Evolutionary conservation across 2,888 invertebrate species (phyloP), one percentile per base, ranked within the genome.

Genomic region (Diarsia mendica): DNA sequence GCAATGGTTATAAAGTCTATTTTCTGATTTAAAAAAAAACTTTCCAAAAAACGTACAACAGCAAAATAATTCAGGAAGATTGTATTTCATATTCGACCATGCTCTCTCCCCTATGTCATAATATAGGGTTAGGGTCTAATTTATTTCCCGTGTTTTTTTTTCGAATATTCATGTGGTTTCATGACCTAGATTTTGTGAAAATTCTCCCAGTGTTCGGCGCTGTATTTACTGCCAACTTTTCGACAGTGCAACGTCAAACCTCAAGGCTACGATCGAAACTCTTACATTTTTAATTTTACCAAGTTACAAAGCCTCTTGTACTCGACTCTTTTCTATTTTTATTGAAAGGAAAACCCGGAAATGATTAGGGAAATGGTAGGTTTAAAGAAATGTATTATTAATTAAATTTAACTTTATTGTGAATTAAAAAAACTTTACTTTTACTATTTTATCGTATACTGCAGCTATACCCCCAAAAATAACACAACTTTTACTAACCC

Each of bases 131-230:
- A 79, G 67, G 53, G 64, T 67, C 67, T 80, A 83, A 83, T 85
- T 82, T 68, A 82, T 84, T 77, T 82, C 55, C 75, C 75, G 75
- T 84, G 73, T 80, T 79, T 76, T 84, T 84, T 84, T 85, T 67
- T 18, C 83, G 85, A 91, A 87, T 89, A 88, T 88, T 87, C 78
- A 78, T 79, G 86, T 84, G 83, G 83, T 83, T 90, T 86, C 88
- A 75, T 91, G 92, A 91, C 93, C 92, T 90, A 92, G 87, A 90
- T 93, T 88, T 87, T 77, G 77, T 84, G 85, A 90, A 91, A 90
- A 84, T 89, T 89, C 85, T 85, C 87, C 74, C 82, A 82, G 79
- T 86, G 85, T 80, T 88, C 82, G 73, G 79, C 85, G 84, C 82
- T 87, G 85, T 89, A 89, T 91, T 91, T 90, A 90, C 88, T 89